phyloP scores from a whole-genome alignment of 2,113 vertebrate genomes.

The Syngnathoides biaculeatus region DNA sequence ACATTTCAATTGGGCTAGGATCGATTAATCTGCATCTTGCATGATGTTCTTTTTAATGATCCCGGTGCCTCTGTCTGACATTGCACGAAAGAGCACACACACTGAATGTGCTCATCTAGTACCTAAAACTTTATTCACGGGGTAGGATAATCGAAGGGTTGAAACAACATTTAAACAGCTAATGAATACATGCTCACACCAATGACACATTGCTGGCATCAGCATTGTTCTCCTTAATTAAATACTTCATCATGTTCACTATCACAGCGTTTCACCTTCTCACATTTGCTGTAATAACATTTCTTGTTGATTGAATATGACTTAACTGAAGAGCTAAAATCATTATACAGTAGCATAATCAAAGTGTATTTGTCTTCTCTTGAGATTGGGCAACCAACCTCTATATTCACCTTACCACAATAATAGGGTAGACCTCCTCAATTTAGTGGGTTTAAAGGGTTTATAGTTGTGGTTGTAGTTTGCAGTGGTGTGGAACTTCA shows the following conservation, averaged over 20 bases:
- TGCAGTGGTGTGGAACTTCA: too few relatives aligned
- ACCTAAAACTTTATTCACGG: not conserved
- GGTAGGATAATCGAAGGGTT: not conserved
- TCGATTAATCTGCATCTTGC: conserved; percentile 43
- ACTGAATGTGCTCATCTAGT: not conserved
- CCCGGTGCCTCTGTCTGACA: conserved; percentile 12
- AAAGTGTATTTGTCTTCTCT: too few relatives aligned
- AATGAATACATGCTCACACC: not conserved
- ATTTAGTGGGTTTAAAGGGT: too few relatives aligned
- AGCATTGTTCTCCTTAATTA: not conserved
- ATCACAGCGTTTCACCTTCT: not conserved
- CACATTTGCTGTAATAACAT: not conserved
- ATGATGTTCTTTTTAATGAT: conserved; percentile 21
- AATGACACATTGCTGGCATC: not conserved
- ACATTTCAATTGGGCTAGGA: conserved; percentile 19
- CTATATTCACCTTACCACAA: too few relatives aligned
- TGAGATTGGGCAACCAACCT: too few relatives aligned
- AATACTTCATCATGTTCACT: not conserved
- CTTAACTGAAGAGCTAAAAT: not conserved
- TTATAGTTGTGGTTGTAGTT: too few relatives aligned
- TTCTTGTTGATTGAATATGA: not conserved
- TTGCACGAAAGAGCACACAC: not conserved
- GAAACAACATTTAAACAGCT: not conserved
- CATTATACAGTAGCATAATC: too few relatives aligned
- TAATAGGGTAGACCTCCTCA: too few relatives aligned